Conservation (phyloP, 2,797 vertebrate species). For the Anableps anableps region DNA sequence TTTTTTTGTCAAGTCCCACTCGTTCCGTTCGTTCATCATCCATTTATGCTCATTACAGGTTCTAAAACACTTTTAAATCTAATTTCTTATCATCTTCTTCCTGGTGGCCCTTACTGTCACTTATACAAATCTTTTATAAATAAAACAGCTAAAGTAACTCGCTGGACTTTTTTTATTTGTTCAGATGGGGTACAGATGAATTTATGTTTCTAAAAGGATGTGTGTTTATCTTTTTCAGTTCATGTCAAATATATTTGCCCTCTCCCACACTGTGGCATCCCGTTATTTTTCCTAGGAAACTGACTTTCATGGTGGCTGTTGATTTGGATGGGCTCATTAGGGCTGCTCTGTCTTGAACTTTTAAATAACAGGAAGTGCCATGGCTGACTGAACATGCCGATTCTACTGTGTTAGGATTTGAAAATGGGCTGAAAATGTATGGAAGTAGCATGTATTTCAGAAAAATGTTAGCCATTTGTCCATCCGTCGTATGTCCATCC, state of each 20-base stretch:
- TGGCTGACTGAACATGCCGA: conserved; percentile 43
- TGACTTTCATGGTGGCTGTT: conserved; percentile 47
- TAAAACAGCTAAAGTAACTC: conserved; percentile 4
- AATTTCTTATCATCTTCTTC: conserved; percentile 6
- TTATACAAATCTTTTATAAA: conserved; percentile 6
- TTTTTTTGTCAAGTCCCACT: conserved; percentile 48
- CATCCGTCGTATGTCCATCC: neutral
- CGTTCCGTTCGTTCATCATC: conserved; percentile 48
- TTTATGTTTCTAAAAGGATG: neutral
- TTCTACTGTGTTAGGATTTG: conserved; percentile 38
- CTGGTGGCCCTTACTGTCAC: conserved; percentile 13
- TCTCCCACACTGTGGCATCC: neutral
- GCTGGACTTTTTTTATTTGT: conserved; percentile 21
- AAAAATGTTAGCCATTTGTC: neutral
- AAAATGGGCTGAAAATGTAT: neutral
- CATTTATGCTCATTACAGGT: conserved; percentile 51
- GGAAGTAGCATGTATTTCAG: neutral
- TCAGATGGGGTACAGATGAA: conserved; percentile 41
- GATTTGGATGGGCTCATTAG: conserved; percentile 57
- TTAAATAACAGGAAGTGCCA: conserved; percentile 66
- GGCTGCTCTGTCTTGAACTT: conserved; percentile 45
- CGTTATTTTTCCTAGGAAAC: neutral
- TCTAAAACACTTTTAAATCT: conserved; percentile 24
- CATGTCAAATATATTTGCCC: neutral
- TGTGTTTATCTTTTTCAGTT: neutral